phyloP scores from a whole-genome alignment of 30 jellyfish, hydroid and myxozoan species.

The Aurelia sp. region DNA sequence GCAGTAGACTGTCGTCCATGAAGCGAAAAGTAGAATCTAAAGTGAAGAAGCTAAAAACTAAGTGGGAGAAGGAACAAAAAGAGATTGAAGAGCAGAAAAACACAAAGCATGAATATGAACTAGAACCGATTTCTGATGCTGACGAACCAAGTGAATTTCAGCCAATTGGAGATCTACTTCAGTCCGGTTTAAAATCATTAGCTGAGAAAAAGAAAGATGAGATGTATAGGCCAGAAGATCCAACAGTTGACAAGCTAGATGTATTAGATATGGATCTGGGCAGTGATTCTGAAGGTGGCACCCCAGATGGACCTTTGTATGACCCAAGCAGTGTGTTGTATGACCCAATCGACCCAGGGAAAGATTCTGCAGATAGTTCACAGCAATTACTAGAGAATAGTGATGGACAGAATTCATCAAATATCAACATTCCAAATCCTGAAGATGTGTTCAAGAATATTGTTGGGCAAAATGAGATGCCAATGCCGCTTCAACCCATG shows the following conservation, averaged over 20 bases:
- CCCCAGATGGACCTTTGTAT: conserved; percentile 76
- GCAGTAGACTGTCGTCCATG: conserved; percentile 88
- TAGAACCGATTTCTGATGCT: conserved; percentile 58
- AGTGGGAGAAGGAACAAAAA: conserved; percentile 59
- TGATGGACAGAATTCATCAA: conserved; percentile 33
- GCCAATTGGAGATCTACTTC: conserved; percentile 40
- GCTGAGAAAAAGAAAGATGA: conserved; percentile 25
- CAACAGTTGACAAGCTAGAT: conserved; percentile 51
- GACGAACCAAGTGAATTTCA: conserved; percentile 63
- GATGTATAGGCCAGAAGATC: conserved; percentile 29
- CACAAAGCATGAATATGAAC: conserved; percentile 50
- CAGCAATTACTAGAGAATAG: conserved; percentile 16
- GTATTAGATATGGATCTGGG: conserved; percentile 80
- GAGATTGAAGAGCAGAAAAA: conserved; percentile 58
- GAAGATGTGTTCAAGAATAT: conserved; percentile 62
- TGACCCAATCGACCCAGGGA: conserved; percentile 57
- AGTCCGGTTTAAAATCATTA: conserved; percentile 39
- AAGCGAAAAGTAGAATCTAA: conserved; percentile 83
- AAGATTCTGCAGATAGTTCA: conserved; percentile 17
- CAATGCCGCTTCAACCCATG: conserved; percentile 33
- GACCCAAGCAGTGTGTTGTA: conserved; percentile 72
- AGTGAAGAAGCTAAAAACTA: conserved; percentile 55
- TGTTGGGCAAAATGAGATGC: conserved; percentile 37
- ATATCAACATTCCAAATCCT: conserved; percentile 55
- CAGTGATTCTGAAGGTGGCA: conserved; percentile 73